A percentile compares a stretch with the other conserved stretches of the same genome.
These are phyloP conservation scores for Drosophila putrida DNA, from an alignment of 2,888 invertebrate species.

Conservation along the genomic window DNA sequence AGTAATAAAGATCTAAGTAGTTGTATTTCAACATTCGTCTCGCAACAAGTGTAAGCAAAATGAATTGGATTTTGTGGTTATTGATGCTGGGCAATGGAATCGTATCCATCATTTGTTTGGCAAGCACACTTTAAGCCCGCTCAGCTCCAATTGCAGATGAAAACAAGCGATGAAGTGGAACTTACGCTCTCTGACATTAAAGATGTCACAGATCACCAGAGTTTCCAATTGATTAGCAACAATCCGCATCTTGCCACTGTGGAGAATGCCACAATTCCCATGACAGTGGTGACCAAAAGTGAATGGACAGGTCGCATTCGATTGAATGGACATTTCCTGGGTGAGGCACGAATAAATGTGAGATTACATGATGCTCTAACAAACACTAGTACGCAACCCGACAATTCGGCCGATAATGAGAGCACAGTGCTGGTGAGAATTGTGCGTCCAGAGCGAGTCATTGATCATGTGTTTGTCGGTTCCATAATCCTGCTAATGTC, in stretches of 20 bases:
- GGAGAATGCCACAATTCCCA: slow-evolving; percentile 57
- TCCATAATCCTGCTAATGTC: slow-evolving; percentile 92
- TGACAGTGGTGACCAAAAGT: slow-evolving; percentile 40
- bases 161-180: slow-evolving; percentile 50
- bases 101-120: slow-evolving; percentile 54
- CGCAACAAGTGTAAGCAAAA: neutral
- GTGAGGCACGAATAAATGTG: slow-evolving; percentile 80
- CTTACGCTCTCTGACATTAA: slow-evolving; percentile 55
- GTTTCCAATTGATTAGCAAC: slow-evolving; percentile 69
- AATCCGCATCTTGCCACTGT: slow-evolving; percentile 69
- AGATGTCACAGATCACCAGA: slow-evolving; percentile 34
- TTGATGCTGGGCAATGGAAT: slow-evolving; percentile 12
- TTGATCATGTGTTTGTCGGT: slow-evolving; percentile 91
- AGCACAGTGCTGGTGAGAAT: slow-evolving; percentile 87
- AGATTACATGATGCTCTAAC: slow-evolving; percentile 49
- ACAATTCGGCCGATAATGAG: slow-evolving; percentile 39
- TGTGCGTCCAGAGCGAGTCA: slow-evolving; percentile 87
- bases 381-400: slow-evolving; percentile 63
- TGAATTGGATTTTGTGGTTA: slow-evolving; percentile 5
- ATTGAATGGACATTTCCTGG: slow-evolving; percentile 79
- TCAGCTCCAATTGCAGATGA: slow-evolving; percentile 72
- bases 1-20: neutral
- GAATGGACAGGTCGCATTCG: slow-evolving; percentile 78
- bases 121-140: slow-evolving; percentile 72
- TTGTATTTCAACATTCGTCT: neutral